Evolutionary conservation across 2,113 vertebrate genomes (phyloP), one percentile per base, ranked within the genome.

Genomic region (Phalacrocorax aristotelis): DNA sequence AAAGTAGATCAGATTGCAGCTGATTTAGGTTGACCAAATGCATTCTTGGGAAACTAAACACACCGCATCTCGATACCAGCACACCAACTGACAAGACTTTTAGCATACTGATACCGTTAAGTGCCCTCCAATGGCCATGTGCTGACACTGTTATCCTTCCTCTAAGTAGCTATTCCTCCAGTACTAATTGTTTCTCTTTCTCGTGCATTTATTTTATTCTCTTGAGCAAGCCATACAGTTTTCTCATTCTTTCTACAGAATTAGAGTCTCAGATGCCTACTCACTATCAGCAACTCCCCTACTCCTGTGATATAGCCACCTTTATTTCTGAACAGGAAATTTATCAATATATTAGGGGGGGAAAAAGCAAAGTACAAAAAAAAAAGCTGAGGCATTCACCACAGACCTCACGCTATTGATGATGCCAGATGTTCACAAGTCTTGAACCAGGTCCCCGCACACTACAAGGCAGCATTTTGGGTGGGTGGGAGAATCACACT

Each of bases 21-120:
- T 93, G 96, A 97, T 97, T 90, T 83, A 80, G 71, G 81, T 27
- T 77, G 68, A 77, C 75, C 95, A 83, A 94, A 86, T 57, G n/a
- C 65, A 79, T 93, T 90, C 93, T 84, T 70, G 77, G 91, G 83
- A 93, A 96, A 97, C 82, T 32, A 97, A 93, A 96, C 75, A 90
- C 96, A 82, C 13, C 44, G 25, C 2, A 1, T 79, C 46, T 93
- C 15, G 4, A 21, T 85, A 87, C 94, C 95, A 88, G 83, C 74
- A 48, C 48, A 94, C 62, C 40, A 38, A 17, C 54, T 82, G 70
- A 77, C 34, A 77, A 90, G 52, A 49, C 32, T 83, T 75, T 88
- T 90, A 95, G 92, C 65, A 87, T 93, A 94, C 90, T 66, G 93
- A 97, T 93, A 72, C 80, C 52, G 85, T 84, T 75, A 90, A 92